Conservation (phyloP, 2,113 vertebrate genomes). For the Sterna hirundo region DNA sequence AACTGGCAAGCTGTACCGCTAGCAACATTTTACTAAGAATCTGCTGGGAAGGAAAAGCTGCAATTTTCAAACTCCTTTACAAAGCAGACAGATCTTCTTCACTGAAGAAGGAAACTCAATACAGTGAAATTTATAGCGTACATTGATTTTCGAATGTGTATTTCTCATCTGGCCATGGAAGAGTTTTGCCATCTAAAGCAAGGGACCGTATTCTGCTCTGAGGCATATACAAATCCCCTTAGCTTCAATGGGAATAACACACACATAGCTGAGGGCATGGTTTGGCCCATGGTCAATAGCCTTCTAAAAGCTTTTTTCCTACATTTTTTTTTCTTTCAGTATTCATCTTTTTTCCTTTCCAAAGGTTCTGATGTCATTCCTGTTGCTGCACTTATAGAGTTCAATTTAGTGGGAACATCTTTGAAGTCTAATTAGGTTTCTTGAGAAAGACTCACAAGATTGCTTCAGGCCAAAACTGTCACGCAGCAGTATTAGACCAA, state of each 20-base stretch:
- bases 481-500: not conserved
- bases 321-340: not conserved
- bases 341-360: conserved; percentile 24
- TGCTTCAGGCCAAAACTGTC: not conserved
- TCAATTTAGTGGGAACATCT: conserved; percentile 27
- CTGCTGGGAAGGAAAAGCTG: not conserved
- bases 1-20: not conserved
- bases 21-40: fast-evolving
- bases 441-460: conserved; percentile 26
- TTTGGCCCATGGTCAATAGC: not conserved
- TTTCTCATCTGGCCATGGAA: not conserved
- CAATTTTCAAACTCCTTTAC: not conserved
- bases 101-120: not conserved
- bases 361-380: conserved; percentile 15
- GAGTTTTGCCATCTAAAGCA: not conserved
- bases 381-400: not conserved
- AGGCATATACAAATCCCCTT: not conserved
- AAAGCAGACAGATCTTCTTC: not conserved
- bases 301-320: not conserved
- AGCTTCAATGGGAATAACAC: conserved; percentile 7
- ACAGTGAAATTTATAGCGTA: not conserved
- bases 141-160: not conserved
- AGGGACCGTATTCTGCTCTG: not conserved
- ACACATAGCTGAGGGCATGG: not conserved
- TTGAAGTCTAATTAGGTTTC: conserved; percentile 52